phyloP scores from a whole-genome alignment of 35 echinoderm and acorn worm genomes.

The Chiridota heheva region DNA sequence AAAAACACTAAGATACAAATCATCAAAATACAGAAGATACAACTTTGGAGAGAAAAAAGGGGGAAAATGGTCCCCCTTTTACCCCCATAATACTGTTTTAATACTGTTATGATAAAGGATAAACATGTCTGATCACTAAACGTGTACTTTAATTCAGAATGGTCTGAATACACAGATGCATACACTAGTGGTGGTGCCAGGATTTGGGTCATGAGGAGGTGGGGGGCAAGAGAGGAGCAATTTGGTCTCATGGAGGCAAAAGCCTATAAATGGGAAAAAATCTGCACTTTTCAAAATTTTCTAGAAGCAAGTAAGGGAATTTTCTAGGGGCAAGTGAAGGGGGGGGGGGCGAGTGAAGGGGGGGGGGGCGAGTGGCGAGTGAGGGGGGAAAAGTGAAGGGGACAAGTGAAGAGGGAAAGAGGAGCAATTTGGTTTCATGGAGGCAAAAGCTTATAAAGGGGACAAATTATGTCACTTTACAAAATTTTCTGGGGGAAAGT shows the following conservation, averaged over 20 bases:
- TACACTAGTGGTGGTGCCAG: neutral
- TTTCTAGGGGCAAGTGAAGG: neutral
- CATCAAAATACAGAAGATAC: too few species aligned
- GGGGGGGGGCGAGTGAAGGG: neutral
- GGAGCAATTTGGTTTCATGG: neutral
- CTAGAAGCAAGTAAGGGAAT: neutral
- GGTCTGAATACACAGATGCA: too few species aligned
- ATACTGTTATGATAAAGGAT: too few species aligned
- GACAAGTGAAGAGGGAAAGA: neutral
- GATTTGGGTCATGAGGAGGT: neutral
- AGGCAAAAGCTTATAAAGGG: too few species aligned
- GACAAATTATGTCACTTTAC: too few species aligned
- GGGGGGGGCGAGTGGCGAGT: neutral
- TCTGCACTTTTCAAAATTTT: neutral
- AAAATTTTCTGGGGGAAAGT: too few species aligned
- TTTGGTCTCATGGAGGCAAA: neutral
- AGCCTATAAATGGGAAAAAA: neutral
- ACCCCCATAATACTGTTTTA: too few species aligned
- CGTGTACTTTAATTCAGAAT: too few species aligned
- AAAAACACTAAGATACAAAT: too few species aligned
- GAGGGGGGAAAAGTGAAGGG: neutral
- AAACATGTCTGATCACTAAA: too few species aligned
- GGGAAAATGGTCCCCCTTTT: too few species aligned
- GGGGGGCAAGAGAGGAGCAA: neutral
- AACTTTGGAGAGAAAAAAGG: too few species aligned